phyloP scores from a whole-genome alignment of 2,888 invertebrate species.

The Eurois occulta region DNA sequence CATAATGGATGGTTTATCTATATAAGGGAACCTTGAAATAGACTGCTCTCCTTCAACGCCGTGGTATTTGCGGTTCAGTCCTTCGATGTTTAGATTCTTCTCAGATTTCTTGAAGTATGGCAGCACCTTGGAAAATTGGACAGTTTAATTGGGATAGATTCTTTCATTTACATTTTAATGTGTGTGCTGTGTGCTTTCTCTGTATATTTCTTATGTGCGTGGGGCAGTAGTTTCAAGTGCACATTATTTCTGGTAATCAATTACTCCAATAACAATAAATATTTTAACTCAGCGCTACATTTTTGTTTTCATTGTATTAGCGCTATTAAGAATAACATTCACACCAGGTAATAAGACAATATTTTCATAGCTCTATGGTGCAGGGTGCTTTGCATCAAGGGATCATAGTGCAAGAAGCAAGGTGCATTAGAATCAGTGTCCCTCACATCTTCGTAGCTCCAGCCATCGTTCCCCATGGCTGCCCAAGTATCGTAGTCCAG shows the following conservation, averaged over 20 bases:
- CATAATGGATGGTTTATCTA: conserved; percentile 89
- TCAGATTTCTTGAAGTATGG: conserved; percentile 93
- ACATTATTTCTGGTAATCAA: no score
- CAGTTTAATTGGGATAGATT: background rate
- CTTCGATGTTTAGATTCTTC: conserved; percentile 89
- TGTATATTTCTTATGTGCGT: background rate
- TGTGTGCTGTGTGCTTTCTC: background rate
- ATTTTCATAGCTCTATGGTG: background rate
- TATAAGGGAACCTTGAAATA: conserved; percentile 91
- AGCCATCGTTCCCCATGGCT: conserved; percentile 90
- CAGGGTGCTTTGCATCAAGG: background rate
- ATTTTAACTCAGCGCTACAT: background rate
- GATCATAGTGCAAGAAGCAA: no score
- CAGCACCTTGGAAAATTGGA: conserved; percentile 82
- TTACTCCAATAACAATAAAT: no score
- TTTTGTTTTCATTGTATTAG: background rate
- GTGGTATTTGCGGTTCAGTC: conserved; percentile 89
- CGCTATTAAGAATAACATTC: background rate
- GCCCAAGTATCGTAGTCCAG: conserved; percentile 92
- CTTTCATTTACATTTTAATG: background rate
- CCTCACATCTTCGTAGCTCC: conserved; percentile 90
- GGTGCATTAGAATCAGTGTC: background rate
- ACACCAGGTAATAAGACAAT: background rate
- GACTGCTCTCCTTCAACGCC: conserved; percentile 90
- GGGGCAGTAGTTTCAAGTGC: background rate